Percentiles rank a stretch among this genome's conserved stretches.
Conservation (phyloP, 2,113 vertebrate genomes). For the Proterorhinus semilunaris region DNA sequence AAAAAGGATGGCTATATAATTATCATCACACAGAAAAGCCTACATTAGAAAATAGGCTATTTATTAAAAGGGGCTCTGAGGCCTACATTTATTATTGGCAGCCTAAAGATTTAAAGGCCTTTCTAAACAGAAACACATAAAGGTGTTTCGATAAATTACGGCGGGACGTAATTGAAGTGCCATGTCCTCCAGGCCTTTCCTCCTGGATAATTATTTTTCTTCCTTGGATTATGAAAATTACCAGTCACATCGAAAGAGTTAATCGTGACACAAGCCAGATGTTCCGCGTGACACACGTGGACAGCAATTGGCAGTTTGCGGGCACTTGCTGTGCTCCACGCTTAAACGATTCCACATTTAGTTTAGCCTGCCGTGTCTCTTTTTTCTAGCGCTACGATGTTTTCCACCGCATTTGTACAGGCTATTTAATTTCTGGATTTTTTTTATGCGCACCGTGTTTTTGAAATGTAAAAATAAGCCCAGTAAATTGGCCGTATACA, state of each 20-base stretch:
- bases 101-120: not conserved
- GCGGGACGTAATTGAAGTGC: conserved; percentile 11
- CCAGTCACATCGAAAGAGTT: conserved; percentile 26
- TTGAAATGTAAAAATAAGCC: too few species aligned
- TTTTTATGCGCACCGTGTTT: not conserved
- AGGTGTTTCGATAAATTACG: conserved; percentile 24
- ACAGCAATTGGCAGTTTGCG: conserved; percentile 40
- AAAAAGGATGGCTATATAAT: too few species aligned
- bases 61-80: not conserved
- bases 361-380: not conserved
- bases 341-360: conserved; percentile 34
- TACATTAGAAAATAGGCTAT: not conserved
- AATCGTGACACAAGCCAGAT: conserved; percentile 56
- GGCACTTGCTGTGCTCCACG: conserved; percentile 9
- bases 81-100: not conserved
- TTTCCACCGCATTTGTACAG: not conserved
- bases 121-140: conserved; percentile 1
- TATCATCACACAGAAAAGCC: too few species aligned
- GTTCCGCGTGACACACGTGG: conserved; percentile 47
- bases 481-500: not conserved
- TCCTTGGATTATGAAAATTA: conserved; percentile 44
- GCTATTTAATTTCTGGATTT: not conserved
- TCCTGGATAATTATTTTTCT: conserved; percentile 42
- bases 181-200: conserved; percentile 19
- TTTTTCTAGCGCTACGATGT: not conserved